These are phyloP conservation scores for Myotis daubentonii DNA, from an alignment of 2,797 vertebrate genomes.

Conservation along the genomic window DNA sequence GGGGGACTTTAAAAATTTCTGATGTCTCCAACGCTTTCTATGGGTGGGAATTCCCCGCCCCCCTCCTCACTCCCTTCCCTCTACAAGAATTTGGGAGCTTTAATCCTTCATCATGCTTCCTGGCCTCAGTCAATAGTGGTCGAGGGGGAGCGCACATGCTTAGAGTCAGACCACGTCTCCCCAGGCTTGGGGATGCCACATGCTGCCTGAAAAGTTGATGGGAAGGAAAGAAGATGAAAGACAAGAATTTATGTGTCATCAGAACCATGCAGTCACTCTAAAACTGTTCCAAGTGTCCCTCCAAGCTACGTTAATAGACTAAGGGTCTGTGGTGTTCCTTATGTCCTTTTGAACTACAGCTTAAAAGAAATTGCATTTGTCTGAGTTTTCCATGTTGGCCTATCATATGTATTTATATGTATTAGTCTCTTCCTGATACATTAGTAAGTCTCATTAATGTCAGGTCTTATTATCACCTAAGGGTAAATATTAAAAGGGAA, in stretches of 20 bases:
- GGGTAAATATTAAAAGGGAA: not conserved
- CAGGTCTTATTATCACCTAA: not conserved
- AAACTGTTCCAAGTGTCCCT: not conserved
- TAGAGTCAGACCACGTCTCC: not conserved
- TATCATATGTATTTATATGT: constrained; percentile 7
- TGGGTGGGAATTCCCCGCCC: not conserved
- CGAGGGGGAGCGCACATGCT: not conserved
- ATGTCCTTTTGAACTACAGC: not conserved
- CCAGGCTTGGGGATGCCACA: not conserved
- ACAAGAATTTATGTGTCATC: not conserved
- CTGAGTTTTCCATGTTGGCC: constrained; percentile 15
- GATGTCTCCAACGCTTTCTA: not conserved
- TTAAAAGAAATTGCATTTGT: constrained; percentile 27
- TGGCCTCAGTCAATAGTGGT: not conserved
- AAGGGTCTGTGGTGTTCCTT: not conserved
- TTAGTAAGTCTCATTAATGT: not conserved
- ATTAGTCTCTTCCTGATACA: not conserved
- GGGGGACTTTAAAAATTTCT: not conserved
- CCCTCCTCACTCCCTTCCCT: accelerated
- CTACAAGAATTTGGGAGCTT: not conserved
- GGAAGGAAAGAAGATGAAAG: not conserved
- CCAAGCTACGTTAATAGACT: not conserved
- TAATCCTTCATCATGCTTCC: not conserved
- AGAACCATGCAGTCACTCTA: not conserved
- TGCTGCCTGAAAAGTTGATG: not conserved